These are phyloP conservation scores for Trichacis sp. DNA, from an alignment of 2,888 invertebrate genomes.

Conservation along the genomic window DNA sequence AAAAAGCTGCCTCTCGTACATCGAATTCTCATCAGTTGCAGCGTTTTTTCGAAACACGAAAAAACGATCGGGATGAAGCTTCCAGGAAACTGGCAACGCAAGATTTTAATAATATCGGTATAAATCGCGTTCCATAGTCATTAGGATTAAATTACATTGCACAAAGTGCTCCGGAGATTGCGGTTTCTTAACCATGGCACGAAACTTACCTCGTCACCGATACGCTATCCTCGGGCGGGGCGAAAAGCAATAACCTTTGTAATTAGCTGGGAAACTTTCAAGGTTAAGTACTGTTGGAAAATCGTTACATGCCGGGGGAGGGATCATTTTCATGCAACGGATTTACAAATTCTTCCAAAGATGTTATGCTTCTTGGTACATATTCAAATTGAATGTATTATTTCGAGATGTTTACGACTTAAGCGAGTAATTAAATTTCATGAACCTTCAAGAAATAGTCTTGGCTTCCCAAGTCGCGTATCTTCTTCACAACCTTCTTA, in stretches of 20 bases:
- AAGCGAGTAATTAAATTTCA: no score
- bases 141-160: constrained; percentile 38
- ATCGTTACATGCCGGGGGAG: constrained; percentile 29
- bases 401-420: no score
- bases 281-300: constrained; percentile 41
- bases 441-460: no score
- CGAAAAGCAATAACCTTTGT: constrained; percentile 41
- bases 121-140: constrained; percentile 26
- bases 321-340: constrained; percentile 13
- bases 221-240: constrained; percentile 31
- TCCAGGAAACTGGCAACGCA: background rate
- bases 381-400: no score
- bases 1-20: constrained; percentile 6
- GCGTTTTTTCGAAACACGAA: no score
- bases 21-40: background rate
- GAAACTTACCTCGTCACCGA: constrained; percentile 42
- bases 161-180: constrained; percentile 30
- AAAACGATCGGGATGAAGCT: no score
- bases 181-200: constrained; percentile 34
- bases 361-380: no score
- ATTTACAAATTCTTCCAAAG: no score
- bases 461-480: no score
- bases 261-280: constrained; percentile 41
- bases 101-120: constrained; percentile 22
- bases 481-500: no score